Conservation (phyloP, 1,140 invertebrate species). For the Ditylenchus dipsaci region DNA sequence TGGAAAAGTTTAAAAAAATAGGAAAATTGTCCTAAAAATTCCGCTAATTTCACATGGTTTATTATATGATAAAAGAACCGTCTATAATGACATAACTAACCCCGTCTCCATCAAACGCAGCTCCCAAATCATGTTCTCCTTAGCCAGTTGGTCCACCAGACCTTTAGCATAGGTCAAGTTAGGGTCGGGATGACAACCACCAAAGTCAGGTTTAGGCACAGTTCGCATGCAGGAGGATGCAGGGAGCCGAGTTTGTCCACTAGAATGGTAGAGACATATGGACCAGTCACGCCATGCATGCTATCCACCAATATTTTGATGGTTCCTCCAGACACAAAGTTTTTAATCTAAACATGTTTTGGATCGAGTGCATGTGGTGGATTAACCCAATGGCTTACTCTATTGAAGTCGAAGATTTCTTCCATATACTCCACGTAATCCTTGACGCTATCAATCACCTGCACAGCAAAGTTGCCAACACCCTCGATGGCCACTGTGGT, state of each 20-base stretch:
- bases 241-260: constrained; percentile 73
- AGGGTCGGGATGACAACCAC: constrained; percentile 90
- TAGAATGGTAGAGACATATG: constrained; percentile 86
- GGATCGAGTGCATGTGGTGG: not conserved
- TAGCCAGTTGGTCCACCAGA: constrained; percentile 69
- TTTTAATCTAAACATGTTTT: constrained; percentile 66
- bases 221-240: constrained; percentile 38
- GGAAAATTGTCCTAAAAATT: not conserved
- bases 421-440: constrained; percentile 91
- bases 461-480: constrained; percentile 69
- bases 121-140: constrained; percentile 83
- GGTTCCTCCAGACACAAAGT: constrained; percentile 68
- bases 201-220: constrained; percentile 74
- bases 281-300: constrained; percentile 94
- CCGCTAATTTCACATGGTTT: not conserved
- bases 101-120: constrained; percentile 97
- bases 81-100: constrained; percentile 60
- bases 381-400: constrained; percentile 32
- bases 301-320: constrained; percentile 84
- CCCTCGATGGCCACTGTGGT: constrained; percentile 68
- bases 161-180: constrained; percentile 91
- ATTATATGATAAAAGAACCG: not conserved
- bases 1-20: too few relatives aligned
- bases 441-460: constrained; percentile 83
- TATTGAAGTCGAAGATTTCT: constrained; percentile 87